These are phyloP conservation scores for Hozukius guyotensis DNA, from an alignment of 2,797 vertebrate genomes.

Conservation along the genomic window DNA sequence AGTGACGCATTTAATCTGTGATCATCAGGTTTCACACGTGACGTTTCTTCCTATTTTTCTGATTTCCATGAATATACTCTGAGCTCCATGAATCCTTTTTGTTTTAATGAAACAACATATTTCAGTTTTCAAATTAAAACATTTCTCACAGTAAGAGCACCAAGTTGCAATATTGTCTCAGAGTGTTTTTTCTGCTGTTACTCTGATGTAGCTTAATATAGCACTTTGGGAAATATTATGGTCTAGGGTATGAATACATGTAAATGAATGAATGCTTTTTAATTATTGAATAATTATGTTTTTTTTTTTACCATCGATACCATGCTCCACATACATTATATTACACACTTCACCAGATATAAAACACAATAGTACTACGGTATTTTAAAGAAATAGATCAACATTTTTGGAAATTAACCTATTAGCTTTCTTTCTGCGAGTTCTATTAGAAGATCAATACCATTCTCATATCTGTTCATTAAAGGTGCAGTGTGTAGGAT, in stretches of 20 bases:
- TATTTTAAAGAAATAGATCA: not conserved
- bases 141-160: not conserved
- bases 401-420: not conserved
- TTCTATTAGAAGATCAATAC: not conserved
- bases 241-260: not conserved
- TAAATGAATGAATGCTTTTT: not conserved
- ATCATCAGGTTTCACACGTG: not conserved
- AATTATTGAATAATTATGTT: not conserved
- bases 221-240: not conserved
- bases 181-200: not conserved
- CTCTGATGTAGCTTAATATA: not conserved
- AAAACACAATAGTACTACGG: not conserved
- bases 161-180: not conserved
- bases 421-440: not conserved
- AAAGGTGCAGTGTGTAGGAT: not conserved
- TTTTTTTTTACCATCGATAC: not conserved
- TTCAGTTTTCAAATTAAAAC: not conserved
- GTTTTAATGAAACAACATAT: not conserved
- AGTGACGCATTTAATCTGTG: conserved; percentile 1
- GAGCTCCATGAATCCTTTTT: not conserved
- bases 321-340: not conserved
- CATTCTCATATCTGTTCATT: not conserved
- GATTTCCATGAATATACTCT: not conserved
- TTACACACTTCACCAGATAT: not conserved
- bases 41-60: not conserved